phyloP scores from a whole-genome alignment of 2,797 vertebrate genomes.

The Champsocephalus esox region DNA sequence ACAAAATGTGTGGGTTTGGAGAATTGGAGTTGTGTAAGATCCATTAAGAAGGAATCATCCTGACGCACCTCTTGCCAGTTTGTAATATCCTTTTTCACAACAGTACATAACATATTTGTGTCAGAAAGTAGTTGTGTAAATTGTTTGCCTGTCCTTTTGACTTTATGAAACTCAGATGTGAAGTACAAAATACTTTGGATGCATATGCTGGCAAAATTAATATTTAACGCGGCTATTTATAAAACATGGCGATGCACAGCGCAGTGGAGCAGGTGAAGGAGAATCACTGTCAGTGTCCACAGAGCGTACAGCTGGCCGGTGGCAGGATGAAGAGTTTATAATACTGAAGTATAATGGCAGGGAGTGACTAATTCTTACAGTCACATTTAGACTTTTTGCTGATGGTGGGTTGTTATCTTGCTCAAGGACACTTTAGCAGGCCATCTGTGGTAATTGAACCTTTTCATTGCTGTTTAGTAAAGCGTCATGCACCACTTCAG shows the following conservation, averaged over 20 bases:
- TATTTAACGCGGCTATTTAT: conserved; percentile 78
- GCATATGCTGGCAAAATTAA: conserved; percentile 73
- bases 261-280: conserved; percentile 72
- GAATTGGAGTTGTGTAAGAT: neutral
- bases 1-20: neutral
- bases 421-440: conserved; percentile 35
- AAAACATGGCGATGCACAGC: conserved; percentile 57
- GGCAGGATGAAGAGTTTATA: conserved; percentile 36
- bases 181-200: conserved; percentile 64
- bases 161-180: conserved; percentile 61
- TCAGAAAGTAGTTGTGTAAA: conserved; percentile 17
- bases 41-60: neutral
- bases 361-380: conserved; percentile 21
- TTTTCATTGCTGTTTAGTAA: conserved; percentile 11
- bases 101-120: neutral
- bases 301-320: conserved; percentile 58
- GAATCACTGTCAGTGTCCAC: conserved; percentile 64
- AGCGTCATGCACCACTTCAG: conserved; percentile 3
- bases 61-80: neutral
- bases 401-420: conserved; percentile 14
- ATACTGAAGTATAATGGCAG: conserved; percentile 30
- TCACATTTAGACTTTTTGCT: conserved; percentile 36
- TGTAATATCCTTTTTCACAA: neutral
- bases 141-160: conserved; percentile 63
- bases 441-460: conserved; percentile 19